A percentile compares a stretch with the other conserved stretches of the same genome.
Evolutionary conservation across 2,888 invertebrate species (phyloP).

Genomic region (Limnephilus rhombicus): DNA sequence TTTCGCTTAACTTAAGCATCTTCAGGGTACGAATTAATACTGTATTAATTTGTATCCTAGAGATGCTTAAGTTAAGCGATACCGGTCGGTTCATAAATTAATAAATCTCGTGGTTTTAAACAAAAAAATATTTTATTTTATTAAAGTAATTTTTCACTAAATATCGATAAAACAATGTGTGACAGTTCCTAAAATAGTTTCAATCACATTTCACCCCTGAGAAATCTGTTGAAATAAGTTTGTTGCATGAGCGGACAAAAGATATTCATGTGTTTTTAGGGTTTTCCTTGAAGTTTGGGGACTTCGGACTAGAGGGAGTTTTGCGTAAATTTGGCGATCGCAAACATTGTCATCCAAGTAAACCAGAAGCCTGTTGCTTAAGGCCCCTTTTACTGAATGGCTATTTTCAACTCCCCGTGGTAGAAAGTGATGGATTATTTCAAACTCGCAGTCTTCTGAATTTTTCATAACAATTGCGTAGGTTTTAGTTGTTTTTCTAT

Average conservation of each 20-base stretch:
- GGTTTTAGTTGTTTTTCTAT: background rate
- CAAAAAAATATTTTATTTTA: too few species aligned
- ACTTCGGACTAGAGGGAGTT: background rate
- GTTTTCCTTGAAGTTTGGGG: background rate
- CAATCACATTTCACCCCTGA: background rate
- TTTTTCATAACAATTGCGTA: background rate
- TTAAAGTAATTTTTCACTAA: background rate
- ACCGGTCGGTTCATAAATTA: too few species aligned
- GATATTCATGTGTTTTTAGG: background rate
- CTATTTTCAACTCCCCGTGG: background rate
- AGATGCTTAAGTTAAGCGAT: too few species aligned
- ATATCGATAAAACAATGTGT: background rate
- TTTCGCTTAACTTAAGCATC: too few species aligned
- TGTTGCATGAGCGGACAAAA: background rate
- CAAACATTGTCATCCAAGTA: background rate
- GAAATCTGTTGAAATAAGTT: background rate
- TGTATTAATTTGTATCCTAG: too few species aligned
- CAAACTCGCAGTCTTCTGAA: background rate
- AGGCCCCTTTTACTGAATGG: background rate
- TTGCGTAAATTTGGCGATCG: background rate
- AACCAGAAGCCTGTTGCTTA: background rate
- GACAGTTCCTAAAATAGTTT: background rate
- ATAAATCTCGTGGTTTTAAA: too few species aligned
- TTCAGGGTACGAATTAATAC: too few species aligned
- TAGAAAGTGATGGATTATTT: background rate